phyloP scores from a whole-genome alignment of 2,888 invertebrate genomes.

The Drosophila niveifrons region DNA sequence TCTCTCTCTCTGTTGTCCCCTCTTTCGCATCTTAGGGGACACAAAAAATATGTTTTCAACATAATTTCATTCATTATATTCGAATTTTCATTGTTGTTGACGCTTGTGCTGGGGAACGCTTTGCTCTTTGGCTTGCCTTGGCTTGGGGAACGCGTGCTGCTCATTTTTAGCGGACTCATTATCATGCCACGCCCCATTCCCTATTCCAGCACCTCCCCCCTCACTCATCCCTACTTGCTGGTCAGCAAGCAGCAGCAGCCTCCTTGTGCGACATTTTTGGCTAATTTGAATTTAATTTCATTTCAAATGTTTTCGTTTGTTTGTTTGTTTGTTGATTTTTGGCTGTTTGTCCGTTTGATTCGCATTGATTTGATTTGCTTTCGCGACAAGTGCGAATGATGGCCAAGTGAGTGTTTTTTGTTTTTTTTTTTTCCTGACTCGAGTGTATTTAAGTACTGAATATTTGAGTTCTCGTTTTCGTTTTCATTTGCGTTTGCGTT shows the following conservation, averaged over 20 bases:
- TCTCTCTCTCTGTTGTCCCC: neutral
- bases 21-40: conserved; percentile 10
- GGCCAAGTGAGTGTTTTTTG: conserved; percentile 11
- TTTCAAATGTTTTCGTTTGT: conserved; percentile 50
- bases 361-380: conserved; percentile 47
- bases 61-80: conserved; percentile 64
- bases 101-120: neutral
- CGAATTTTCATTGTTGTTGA: conserved; percentile 47
- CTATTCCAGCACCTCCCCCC: neutral
- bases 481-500: conserved; percentile 22
- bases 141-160: conserved; percentile 39
- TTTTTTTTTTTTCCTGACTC: too few relatives aligned
- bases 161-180: conserved; percentile 58
- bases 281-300: conserved; percentile 66
- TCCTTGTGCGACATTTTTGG: conserved; percentile 48
- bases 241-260: conserved; percentile 25
- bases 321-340: conserved; percentile 9
- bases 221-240: neutral
- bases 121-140: conserved; percentile 9
- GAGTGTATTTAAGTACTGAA: conserved; percentile 30
- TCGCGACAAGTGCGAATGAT: conserved; percentile 47
- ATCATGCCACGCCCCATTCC: conserved; percentile 28
- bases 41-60: conserved; percentile 60
- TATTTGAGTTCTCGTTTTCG: conserved; percentile 40
- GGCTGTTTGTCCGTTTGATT: conserved; percentile 40